Base-by-base conservation (phyloP, 1,140 invertebrate species). In the Coptotermes formosanus region DNA sequence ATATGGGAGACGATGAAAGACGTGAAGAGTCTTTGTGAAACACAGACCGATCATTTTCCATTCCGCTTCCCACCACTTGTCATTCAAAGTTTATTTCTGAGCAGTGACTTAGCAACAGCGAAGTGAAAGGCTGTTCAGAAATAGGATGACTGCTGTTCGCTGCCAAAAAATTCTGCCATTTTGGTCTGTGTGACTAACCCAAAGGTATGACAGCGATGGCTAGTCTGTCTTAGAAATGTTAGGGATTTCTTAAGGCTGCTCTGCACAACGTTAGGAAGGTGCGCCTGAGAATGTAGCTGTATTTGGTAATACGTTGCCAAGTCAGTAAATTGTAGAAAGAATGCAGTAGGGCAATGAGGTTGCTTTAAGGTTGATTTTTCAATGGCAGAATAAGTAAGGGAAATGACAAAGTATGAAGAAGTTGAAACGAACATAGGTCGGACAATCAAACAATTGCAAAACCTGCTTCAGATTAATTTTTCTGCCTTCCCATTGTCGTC, bases 1-100 rank as follows among this genome's bases (percentile, higher is more conserved):
- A 87, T 87, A 87, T 82, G 52, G 87, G 85, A 16, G 64, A 75
- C 64, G 64, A 75, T 75, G 64, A 75, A 6, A 75, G 64, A 75
- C 7, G 25, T 30, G 64, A 30, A 30, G 25, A 75, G 64, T 75
- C 64, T 75, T 75, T 75, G 64, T 75, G 64, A 75, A 75, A 75
- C 64, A 75, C n/a, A 75, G 64, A 75, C 25, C 64, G 25, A 75
- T 75, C 14, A 75, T 30, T 75, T 75, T 75, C 64, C 64, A 30
- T 75, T 30, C 64, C n/a, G 64, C 64, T 75, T 75, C 25, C 25
- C 64, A 75, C 64, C n/a, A 30, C 64, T 75, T 75, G 64, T 75
- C 64, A 75, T 75, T 75, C 64, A 75, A 75, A 30, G 64, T 75
- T 75, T 75, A 75, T 75, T 75, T 75, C 64, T 75, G 64, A 30